Conservation (phyloP, 2,797 vertebrate species). For the Cryptoblepharus egeriae region DNA sequence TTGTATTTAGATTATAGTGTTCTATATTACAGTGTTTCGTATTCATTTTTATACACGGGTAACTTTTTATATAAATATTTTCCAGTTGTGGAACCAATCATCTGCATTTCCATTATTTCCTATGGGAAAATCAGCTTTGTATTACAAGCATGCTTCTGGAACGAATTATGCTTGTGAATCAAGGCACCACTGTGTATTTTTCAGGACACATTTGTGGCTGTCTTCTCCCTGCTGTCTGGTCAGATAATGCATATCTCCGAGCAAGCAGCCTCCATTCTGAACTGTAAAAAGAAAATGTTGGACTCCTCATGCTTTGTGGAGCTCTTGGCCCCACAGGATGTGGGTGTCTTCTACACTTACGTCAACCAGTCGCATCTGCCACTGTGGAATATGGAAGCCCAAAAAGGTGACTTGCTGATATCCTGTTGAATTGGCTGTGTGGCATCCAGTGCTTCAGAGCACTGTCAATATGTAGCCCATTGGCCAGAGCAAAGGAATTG, state of each 20-base stretch:
- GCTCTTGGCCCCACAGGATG: slow-evolving; percentile 89
- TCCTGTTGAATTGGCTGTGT: background rate
- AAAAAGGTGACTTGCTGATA: slow-evolving; percentile 74
- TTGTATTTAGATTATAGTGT: no score
- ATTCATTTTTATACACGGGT: no score
- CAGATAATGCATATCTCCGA: slow-evolving; percentile 85
- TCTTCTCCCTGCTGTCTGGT: slow-evolving; percentile 88
- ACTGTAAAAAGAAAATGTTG: slow-evolving; percentile 85
- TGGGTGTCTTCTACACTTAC: slow-evolving; percentile 87
- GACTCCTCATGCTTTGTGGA: slow-evolving; percentile 87
- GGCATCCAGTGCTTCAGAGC: no score
- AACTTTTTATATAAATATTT: no score
- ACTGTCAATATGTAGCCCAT: no score
- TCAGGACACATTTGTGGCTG: slow-evolving; percentile 88
- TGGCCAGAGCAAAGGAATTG: no score
- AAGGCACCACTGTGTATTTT: slow-evolving; percentile 46
- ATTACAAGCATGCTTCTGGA: no score
- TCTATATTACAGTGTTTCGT: no score
- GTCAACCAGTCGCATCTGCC: slow-evolving; percentile 86
- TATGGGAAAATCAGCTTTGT: no score
- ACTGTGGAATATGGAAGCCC: slow-evolving; percentile 82
- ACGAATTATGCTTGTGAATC: no score
- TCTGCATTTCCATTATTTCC: no score
- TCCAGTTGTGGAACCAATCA: no score
- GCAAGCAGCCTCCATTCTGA: slow-evolving; percentile 85